Evolutionary conservation across 2,797 vertebrate genomes (phyloP).

Genomic region (Trematomus bernacchii): DNA sequence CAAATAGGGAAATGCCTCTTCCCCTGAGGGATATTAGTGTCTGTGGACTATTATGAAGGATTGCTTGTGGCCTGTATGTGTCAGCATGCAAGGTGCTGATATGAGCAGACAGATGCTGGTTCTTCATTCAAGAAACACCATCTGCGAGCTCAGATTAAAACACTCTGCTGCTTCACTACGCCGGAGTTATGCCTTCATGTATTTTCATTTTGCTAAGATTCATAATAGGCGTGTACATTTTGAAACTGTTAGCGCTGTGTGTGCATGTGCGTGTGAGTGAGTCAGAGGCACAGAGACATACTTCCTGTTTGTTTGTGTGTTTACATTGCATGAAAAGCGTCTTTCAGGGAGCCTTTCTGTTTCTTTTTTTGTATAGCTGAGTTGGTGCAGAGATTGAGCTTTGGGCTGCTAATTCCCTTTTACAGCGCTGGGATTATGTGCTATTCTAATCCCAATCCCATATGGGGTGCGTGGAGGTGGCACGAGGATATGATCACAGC

Average conservation of each 20-base stretch:
- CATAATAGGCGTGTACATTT: conserved; percentile 24
- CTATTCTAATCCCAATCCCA: conserved; percentile 85
- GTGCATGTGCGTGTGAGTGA: conserved; percentile 5
- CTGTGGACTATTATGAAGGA: conserved; percentile 45
- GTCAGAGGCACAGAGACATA: conserved; percentile 12
- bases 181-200: conserved; percentile 31
- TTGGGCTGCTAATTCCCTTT: conserved; percentile 82
- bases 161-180: conserved; percentile 29
- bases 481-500: conserved; percentile 69
- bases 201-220: conserved; percentile 35
- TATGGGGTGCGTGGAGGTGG: conserved; percentile 78
- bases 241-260: not conserved
- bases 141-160: conserved; percentile 72
- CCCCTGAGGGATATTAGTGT: conserved; percentile 37
- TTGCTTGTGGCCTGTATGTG: conserved; percentile 39
- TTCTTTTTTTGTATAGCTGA: conserved; percentile 50
- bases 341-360: conserved; percentile 33
- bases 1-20: conserved; percentile 34
- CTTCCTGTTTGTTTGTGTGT: conserved; percentile 15
- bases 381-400: conserved; percentile 72
- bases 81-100: conserved; percentile 48
- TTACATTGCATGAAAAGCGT: conserved; percentile 33
- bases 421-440: conserved; percentile 81
- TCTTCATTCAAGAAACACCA: conserved; percentile 70
- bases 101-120: conserved; percentile 65